Evolutionary conservation across 1,140 invertebrate genomes (phyloP).

Genomic region (Drosophila paulistorum): DNA sequence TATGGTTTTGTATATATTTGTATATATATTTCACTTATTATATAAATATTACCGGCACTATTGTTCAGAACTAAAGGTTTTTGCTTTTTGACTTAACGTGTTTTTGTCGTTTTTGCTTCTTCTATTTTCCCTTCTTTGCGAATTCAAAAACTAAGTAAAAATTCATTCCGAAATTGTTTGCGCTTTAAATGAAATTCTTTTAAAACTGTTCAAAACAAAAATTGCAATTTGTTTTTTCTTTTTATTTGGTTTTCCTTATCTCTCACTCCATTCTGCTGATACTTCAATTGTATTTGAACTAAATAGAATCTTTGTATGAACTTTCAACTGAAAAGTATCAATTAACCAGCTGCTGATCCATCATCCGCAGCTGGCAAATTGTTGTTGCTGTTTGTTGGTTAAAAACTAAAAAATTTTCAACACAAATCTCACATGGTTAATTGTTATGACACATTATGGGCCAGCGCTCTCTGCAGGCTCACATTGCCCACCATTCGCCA

Average conservation of each 20-base stretch:
- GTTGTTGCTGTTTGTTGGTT: slow-evolving; percentile 44
- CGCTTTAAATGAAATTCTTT: slow-evolving; percentile 29
- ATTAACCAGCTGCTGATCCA: slow-evolving; percentile 12
- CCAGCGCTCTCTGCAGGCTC: not conserved
- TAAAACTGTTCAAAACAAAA: slow-evolving; percentile 23
- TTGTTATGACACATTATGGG: not conserved
- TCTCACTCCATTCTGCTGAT: slow-evolving; percentile 20
- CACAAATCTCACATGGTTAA: slow-evolving; percentile 60
- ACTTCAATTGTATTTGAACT: slow-evolving; percentile 40
- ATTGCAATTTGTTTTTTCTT: not conserved
- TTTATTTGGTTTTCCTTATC: slow-evolving; percentile 13
- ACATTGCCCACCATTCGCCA: not conserved
- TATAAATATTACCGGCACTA: slow-evolving; percentile 77
- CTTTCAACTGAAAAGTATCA: slow-evolving; percentile 53
- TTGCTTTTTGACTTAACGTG: not conserved
- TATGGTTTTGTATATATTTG: slow-evolving; percentile 66
- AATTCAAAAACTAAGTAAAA: slow-evolving; percentile 31
- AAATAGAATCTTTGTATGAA: slow-evolving; percentile 76
- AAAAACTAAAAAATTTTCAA: slow-evolving; percentile 62
- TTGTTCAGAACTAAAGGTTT: slow-evolving; percentile 69
- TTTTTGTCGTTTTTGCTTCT: slow-evolving; percentile 35
- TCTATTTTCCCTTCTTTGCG: slow-evolving; percentile 14
- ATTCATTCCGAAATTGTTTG: slow-evolving; percentile 57
- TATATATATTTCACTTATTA: slow-evolving; percentile 67
- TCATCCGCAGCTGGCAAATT: slow-evolving; percentile 11